These are phyloP conservation scores for Pterocles gutturalis DNA, from an alignment of 2,113 vertebrate species.

Conservation along the genomic window DNA sequence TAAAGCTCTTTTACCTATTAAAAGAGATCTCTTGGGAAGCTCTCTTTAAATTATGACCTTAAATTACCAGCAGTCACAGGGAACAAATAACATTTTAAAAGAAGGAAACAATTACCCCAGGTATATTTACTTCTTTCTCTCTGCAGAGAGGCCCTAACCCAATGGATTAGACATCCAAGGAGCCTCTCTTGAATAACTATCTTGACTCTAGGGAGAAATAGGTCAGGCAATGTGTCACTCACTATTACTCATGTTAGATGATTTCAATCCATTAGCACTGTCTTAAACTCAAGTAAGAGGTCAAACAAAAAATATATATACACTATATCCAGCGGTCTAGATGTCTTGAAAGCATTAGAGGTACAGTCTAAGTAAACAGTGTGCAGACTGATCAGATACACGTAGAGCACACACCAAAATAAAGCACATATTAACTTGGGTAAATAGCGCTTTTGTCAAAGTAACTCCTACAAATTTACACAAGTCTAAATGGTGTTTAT, in stretches of 20 bases:
- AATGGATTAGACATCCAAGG: neutral
- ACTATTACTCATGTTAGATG: neutral
- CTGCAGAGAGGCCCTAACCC: neutral
- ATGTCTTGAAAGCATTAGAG: neutral
- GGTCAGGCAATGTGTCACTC: neutral
- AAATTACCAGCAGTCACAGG: neutral
- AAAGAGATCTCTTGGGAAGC: neutral
- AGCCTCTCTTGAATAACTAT: neutral
- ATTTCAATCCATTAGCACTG: neutral
- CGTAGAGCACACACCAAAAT: neutral
- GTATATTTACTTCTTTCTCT: neutral
- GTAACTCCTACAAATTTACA: neutral
- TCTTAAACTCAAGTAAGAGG: neutral
- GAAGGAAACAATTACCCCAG: neutral
- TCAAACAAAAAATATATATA: neutral
- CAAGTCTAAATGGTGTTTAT: neutral
- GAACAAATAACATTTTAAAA: neutral
- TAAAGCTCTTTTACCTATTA: neutral
- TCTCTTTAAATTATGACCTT: neutral
- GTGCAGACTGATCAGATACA: neutral
- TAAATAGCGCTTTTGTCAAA: slow-evolving; percentile 11
- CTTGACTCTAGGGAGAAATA: neutral
- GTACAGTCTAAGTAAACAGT: neutral
- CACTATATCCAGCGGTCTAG: neutral
- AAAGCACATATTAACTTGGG: neutral